A percentile compares a stretch with the other conserved stretches of the same genome.
Evolutionary conservation across 1,140 invertebrate species (phyloP).

Genomic region (Ruditapes philippinarum): DNA sequence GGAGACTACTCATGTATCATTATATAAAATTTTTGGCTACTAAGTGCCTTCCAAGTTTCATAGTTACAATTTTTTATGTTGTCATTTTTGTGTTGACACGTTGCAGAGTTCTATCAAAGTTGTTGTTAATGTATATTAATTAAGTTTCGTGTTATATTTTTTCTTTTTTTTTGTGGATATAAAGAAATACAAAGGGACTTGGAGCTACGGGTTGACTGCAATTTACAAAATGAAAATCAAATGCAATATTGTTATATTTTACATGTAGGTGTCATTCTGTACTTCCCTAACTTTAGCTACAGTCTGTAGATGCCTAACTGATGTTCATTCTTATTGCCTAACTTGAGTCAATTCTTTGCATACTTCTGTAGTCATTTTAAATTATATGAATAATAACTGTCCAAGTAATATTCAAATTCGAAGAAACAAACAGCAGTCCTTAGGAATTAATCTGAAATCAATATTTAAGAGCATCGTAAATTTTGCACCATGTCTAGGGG

Average conservation of each 20-base stretch:
- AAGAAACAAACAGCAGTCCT: no score
- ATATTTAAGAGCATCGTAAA: no score
- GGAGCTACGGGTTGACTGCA: conserved; percentile 25
- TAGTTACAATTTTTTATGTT: conserved; percentile 46
- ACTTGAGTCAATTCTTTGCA: background rate
- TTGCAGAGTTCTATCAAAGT: conserved; percentile 37
- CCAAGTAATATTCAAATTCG: no score
- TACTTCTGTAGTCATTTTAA: background rate
- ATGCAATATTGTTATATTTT: conserved; percentile 27
- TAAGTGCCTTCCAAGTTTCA: conserved; percentile 45
- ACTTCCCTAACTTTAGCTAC: background rate
- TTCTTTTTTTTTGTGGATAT: no score
- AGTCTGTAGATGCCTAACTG: conserved; percentile 25
- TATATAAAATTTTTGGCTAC: conserved; percentile 17
- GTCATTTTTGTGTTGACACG: conserved; percentile 23
- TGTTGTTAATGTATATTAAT: conserved; percentile 37
- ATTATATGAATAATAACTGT: no score
- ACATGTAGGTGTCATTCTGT: background rate
- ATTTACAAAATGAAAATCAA: conserved; percentile 10
- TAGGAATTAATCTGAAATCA: no score
- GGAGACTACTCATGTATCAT: background rate
- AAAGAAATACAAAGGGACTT: background rate
- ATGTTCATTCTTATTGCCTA: background rate
- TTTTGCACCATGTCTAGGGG: no score
- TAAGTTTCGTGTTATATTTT: conserved; percentile 37